Conservation (phyloP, 2,888 invertebrate species). For the Meta bourneti region DNA sequence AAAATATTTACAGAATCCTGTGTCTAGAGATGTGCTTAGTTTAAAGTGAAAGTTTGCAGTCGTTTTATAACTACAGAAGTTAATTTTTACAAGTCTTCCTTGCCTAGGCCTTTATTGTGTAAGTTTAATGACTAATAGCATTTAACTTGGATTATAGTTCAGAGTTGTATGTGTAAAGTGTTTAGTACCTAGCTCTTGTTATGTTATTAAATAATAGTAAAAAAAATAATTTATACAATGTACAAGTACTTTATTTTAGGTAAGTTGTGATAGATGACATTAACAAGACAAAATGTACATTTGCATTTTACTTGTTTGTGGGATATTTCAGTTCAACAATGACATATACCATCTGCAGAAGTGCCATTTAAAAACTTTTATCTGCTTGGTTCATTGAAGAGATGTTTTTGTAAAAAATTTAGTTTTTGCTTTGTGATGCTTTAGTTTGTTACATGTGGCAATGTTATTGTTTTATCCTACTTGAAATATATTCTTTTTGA, state of each 20-base stretch:
- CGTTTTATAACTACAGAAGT: background rate
- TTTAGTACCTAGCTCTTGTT: background rate
- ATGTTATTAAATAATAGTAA: background rate
- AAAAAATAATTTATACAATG: background rate
- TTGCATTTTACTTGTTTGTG: no score
- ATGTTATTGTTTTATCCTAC: background rate
- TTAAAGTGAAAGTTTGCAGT: no score
- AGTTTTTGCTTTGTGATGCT: background rate
- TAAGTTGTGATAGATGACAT: background rate
- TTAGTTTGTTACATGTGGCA: background rate
- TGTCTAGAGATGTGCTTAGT: no score
- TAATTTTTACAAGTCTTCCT: background rate
- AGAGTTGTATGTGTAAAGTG: background rate
- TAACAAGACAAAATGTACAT: background rate
- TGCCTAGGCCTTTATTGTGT: background rate
- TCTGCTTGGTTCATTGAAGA: background rate
- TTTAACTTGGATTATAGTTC: background rate
- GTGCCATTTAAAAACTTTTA: background rate
- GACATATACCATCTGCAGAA: background rate
- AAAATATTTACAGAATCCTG: no score
- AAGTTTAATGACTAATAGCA: background rate
- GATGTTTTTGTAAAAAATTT: background rate
- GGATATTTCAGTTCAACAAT: background rate
- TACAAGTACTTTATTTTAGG: background rate
- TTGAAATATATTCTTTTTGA: slow-evolving; percentile 9